phyloP scores from a whole-genome alignment of 2,113 vertebrate genomes.

The Microtus richardsoni region DNA sequence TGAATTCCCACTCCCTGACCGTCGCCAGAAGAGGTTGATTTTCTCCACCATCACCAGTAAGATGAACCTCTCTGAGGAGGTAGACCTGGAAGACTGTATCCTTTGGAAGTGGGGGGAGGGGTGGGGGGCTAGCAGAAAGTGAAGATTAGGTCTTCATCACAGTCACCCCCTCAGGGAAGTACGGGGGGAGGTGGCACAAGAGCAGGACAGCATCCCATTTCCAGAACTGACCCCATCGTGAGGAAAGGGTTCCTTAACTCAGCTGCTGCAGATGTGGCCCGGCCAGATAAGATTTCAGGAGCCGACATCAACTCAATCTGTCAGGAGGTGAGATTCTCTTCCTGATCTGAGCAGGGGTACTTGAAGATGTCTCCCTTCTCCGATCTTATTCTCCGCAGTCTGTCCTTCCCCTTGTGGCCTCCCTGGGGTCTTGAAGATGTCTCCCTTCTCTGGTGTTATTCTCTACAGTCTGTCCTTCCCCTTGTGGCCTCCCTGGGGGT shows the following conservation, averaged over 20 bases:
- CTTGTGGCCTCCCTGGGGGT: background rate
- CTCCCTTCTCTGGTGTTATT: background rate
- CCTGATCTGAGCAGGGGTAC: background rate
- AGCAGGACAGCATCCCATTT: background rate
- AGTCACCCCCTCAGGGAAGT: background rate
- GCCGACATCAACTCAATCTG: slow-evolving; percentile 98
- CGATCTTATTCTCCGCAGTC: background rate
- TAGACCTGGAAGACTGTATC: slow-evolving; percentile 98
- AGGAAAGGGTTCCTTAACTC: slow-evolving; percentile 84
- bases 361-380: background rate
- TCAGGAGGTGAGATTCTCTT: slow-evolving; percentile 90
- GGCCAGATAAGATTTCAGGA: slow-evolving; percentile 96
- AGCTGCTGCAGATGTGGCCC: slow-evolving; percentile 90
- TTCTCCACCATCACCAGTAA: slow-evolving; percentile 97
- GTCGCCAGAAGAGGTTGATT: slow-evolving; percentile 95
- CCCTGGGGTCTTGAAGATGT: background rate
- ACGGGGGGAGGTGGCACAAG: background rate
- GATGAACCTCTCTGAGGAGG: slow-evolving; percentile 98
- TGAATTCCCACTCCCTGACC: slow-evolving; percentile 95
- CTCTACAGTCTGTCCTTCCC: background rate
- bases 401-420: background rate
- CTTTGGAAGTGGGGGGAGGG: slow-evolving; percentile 68
- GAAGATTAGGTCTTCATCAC: background rate
- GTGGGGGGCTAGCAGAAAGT: no score
- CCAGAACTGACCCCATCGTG: background rate